Percentiles rank a stretch among this genome's conserved stretches.
phyloP scores from a whole-genome alignment of 2,888 invertebrate species.

The Rutpela maculata region DNA sequence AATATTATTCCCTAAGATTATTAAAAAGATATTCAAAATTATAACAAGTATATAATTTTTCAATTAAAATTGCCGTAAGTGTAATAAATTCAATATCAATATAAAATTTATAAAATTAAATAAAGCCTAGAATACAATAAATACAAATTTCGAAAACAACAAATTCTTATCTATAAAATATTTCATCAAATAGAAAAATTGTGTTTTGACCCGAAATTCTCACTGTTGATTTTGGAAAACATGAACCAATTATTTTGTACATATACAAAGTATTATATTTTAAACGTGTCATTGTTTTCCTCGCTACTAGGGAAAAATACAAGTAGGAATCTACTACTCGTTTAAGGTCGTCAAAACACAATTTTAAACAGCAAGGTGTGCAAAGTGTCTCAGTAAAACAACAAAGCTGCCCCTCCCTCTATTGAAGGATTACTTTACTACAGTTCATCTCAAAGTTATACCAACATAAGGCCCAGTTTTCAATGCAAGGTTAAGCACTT shows the following conservation, averaged over 20 bases:
- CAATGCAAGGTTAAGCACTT: no score
- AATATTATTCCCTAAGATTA: slow-evolving; percentile 58
- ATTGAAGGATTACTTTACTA: no score
- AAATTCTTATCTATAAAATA: slow-evolving; percentile 37
- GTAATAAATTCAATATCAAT: slow-evolving; percentile 58
- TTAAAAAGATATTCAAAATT: slow-evolving; percentile 51
- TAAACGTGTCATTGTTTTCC: background rate
- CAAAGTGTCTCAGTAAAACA: slow-evolving; percentile 13
- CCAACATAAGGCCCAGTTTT: no score
- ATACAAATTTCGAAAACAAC: slow-evolving; percentile 56
- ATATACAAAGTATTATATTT: background rate
- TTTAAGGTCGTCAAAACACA: slow-evolving; percentile 18
- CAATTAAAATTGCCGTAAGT: slow-evolving; percentile 47
- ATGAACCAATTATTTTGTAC: background rate
- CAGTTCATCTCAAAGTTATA: no score
- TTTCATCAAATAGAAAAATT: slow-evolving; percentile 26
- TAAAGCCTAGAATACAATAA: slow-evolving; percentile 59
- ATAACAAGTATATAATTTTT: slow-evolving; percentile 54
- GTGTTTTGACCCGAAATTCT: slow-evolving; percentile 24
- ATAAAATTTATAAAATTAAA: slow-evolving; percentile 62
- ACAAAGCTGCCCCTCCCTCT: background rate
- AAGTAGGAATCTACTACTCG: background rate
- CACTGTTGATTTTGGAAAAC: background rate
- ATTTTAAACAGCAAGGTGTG: slow-evolving; percentile 7
- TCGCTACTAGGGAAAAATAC: background rate